phyloP scores from a whole-genome alignment of 2,888 invertebrate genomes.

The Ennomos quercinarius region DNA sequence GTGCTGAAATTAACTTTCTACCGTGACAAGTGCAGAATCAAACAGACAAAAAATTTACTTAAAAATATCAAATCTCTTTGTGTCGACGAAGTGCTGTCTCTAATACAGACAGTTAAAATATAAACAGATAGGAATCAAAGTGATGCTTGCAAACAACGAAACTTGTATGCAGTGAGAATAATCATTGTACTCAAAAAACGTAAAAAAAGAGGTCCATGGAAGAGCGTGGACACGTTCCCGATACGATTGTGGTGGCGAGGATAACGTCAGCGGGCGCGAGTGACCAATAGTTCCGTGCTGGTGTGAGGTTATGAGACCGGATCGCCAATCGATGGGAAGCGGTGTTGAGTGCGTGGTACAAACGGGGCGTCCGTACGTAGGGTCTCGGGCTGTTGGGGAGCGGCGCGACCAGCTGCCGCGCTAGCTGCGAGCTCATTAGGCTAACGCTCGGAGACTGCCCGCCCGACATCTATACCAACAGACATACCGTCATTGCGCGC shows the following conservation, averaged over 20 bases:
- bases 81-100: too few species aligned
- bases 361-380: slow-evolving; percentile 84
- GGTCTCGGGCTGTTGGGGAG: slow-evolving; percentile 80
- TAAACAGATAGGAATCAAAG: too few species aligned
- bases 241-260: slow-evolving; percentile 19
- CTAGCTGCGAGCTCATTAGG: slow-evolving; percentile 86
- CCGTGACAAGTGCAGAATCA: slow-evolving; percentile 1
- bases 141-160: slow-evolving; percentile 1
- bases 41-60: too few species aligned
- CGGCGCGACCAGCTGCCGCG: slow-evolving; percentile 86
- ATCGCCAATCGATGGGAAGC: slow-evolving; percentile 77
- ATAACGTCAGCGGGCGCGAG: slow-evolving; percentile 17
- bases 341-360: slow-evolving; percentile 85
- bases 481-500: slow-evolving; percentile 53
- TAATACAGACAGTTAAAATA: too few species aligned
- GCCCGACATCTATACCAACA: slow-evolving; percentile 75
- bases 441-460: slow-evolving; percentile 63
- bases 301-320: slow-evolving; percentile 43
- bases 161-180: background rate
- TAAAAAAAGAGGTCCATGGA: background rate
- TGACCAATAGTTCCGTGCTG: slow-evolving; percentile 49
- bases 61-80: too few species aligned
- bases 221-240: slow-evolving; percentile 8
- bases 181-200: background rate
- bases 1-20: slow-evolving; percentile 6